Base-by-base conservation (phyloP, 2,113 vertebrate genomes). In the Pavo muticus region DNA sequence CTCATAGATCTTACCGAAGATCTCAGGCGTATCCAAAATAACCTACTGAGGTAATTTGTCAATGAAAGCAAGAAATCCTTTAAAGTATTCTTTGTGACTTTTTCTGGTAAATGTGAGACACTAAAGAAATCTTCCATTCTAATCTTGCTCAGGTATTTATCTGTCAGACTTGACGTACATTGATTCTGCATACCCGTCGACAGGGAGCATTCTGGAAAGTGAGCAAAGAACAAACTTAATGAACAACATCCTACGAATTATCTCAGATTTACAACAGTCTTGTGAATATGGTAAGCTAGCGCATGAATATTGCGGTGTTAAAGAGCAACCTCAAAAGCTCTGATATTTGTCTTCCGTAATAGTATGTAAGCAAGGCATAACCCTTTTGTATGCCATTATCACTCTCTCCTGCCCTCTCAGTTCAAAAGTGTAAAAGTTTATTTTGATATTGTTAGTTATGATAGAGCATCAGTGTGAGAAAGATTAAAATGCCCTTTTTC, bases 161-260 rank as follows among this genome's bases (percentile, higher is more conserved):
- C 97, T 99, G 91, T 99, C 99, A 32, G 99, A 99, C 88, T 98
- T 99, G 97, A 99, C 99, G 0, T 99, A 99, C 71, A 98, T 99
- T 78, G 99, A 99, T 95, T 99, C 99, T 3, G 99, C 99, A 20
- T 99, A 99, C 95, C 99, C 99, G 45, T 99, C 99, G 88, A 99
- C 99, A 1, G 99, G 99, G 70, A 99, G 99, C 98, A 99, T 99
- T 96, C 97, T 99, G 97, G 99, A 99, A 97, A 99, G 98, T 21
- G 99, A 99, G 91, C 99, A 99, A 95, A 98, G 99, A 96, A 99
- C 99, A 89, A 99, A 99, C 95, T 97, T 99, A 95, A 99, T 99
- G 99, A 99, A 99, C 97, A 99, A 99, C 96, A 99, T 99, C 60
- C 98, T 99, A 93, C 98, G 99, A 97, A 99, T 99, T 93, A 99